Evolutionary conservation across 2,797 vertebrate species (phyloP).

Genomic region (Taeniopygia guttata): DNA sequence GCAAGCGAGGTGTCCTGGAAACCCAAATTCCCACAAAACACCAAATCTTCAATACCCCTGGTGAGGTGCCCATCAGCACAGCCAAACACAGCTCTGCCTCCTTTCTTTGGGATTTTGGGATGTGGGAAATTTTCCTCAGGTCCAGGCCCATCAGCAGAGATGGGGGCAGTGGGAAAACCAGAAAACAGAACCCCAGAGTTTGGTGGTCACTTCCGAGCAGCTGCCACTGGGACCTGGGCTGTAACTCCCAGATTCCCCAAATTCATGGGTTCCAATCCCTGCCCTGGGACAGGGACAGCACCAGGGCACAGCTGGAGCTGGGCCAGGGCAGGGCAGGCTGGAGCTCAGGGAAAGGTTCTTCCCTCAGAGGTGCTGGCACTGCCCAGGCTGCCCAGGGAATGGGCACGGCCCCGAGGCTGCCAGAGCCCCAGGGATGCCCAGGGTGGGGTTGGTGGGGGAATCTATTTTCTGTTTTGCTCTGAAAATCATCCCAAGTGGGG

Average conservation of each 20-base stretch:
- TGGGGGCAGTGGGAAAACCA: background rate
- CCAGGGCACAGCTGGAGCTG: background rate
- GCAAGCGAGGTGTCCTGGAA: background rate
- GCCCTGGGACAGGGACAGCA: background rate
- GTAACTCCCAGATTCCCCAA: background rate
- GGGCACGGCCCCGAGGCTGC: background rate
- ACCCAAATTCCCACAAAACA: background rate
- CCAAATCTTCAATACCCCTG: rapidly evolving
- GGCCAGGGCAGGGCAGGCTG: background rate
- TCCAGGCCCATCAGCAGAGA: background rate
- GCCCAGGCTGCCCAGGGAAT: background rate
- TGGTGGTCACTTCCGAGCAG: background rate
- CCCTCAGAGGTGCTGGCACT: background rate
- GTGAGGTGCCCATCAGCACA: background rate
- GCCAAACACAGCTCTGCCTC: background rate
- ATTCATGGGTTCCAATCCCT: background rate
- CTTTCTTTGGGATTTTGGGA: background rate
- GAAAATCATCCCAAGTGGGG: background rate
- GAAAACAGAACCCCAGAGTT: background rate
- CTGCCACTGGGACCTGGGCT: background rate
- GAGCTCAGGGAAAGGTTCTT: background rate
- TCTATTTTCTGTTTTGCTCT: background rate
- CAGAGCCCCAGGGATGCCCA: background rate
- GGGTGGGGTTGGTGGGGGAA: background rate
- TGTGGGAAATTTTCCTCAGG: background rate